These are phyloP conservation scores for Diplodus sargus DNA, from an alignment of 2,797 vertebrate species.

Conservation along the genomic window DNA sequence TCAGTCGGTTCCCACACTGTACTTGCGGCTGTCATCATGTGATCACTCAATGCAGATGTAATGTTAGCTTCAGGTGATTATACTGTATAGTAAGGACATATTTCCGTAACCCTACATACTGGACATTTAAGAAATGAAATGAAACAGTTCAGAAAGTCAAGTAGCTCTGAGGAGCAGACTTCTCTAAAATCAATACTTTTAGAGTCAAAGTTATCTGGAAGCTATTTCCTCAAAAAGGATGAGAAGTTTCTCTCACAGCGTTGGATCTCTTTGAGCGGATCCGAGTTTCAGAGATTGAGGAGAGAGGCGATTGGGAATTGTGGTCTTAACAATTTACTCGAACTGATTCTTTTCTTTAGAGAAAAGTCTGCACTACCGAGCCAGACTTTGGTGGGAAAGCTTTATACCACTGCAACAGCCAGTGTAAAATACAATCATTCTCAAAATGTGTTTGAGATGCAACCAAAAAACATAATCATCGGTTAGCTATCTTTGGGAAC, in stretches of 20 bases:
- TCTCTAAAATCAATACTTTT: background rate
- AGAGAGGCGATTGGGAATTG: background rate
- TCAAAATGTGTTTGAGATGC: slow-evolving; percentile 6
- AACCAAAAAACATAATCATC: slow-evolving; percentile 12
- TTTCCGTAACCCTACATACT: too few relatives aligned
- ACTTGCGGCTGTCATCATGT: too few relatives aligned
- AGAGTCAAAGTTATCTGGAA: slow-evolving; percentile 6
- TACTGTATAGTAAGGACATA: too few relatives aligned
- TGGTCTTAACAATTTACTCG: slow-evolving; percentile 13
- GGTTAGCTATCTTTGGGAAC: slow-evolving; percentile 1
- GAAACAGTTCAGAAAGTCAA: background rate
- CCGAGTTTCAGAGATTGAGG: slow-evolving; percentile 2
- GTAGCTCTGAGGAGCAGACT: background rate
- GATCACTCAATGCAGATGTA: too few relatives aligned
- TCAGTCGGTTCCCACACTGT: too few relatives aligned
- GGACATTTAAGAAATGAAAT: background rate
- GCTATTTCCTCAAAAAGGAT: slow-evolving; percentile 3
- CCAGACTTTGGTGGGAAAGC: slow-evolving; percentile 5
- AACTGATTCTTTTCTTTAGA: slow-evolving; percentile 3
- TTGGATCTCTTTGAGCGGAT: slow-evolving; percentile 1
- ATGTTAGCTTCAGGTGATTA: too few relatives aligned
- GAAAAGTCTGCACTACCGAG: background rate
- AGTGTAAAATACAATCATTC: background rate
- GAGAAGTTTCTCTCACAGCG: slow-evolving; percentile 4
- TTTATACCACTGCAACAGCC: background rate